phyloP scores from a whole-genome alignment of 92 coral and sea anemone species.

The Siderastrea siderea region DNA sequence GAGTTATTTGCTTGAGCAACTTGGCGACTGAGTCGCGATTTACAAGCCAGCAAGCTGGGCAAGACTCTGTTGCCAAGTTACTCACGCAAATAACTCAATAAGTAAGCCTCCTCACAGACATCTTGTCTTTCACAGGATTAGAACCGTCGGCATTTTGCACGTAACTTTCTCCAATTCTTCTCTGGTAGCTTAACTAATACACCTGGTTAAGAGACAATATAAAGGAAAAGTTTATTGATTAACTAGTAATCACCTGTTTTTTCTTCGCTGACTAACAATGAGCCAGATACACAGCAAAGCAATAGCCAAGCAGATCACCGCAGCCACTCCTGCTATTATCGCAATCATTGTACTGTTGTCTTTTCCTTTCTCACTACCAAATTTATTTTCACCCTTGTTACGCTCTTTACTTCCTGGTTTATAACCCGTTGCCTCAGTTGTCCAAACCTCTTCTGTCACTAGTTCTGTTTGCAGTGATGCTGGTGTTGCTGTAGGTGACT shows the following conservation, averaged over 20 bases:
- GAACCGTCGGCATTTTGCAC: too few species aligned
- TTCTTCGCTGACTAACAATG: slow-evolving; percentile 16
- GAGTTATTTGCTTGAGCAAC: too few species aligned
- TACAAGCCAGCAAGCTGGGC: too few species aligned
- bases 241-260: slow-evolving; percentile 8
- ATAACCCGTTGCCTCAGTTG: not conserved
- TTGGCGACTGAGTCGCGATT: too few species aligned
- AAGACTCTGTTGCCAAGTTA: too few species aligned
- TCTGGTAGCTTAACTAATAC: not conserved
- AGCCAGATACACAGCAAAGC: slow-evolving; percentile 27
- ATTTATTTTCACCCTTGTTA: not conserved
- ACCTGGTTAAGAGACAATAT: not conserved
- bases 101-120: too few species aligned
- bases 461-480: not conserved
- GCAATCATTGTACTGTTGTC: not conserved
- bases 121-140: too few species aligned
- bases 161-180: too few species aligned
- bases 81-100: too few species aligned
- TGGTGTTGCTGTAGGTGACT: not conserved
- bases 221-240: not conserved
- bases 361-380: not conserved
- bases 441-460: not conserved
- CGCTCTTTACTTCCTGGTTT: not conserved
- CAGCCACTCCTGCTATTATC: not conserved
- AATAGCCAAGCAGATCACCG: slow-evolving; percentile 24